Base-by-base conservation (phyloP, 2,797 vertebrate species). In the Acipenser ruthenus region DNA sequence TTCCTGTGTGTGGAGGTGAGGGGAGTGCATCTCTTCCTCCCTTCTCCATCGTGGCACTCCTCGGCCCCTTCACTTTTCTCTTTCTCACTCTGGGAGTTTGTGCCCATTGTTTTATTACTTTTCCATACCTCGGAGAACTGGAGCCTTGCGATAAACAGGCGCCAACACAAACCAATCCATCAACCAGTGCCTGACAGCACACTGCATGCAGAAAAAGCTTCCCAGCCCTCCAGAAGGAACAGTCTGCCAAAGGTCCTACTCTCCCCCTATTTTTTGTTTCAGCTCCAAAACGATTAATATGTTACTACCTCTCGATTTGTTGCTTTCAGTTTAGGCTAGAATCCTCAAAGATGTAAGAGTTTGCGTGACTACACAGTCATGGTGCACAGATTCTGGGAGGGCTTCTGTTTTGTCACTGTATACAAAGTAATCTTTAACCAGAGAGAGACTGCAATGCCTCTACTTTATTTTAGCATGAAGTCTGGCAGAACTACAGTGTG, bases 91-190 rank as follows among this genome's bases (percentile, higher is more conserved):
- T 6, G 2, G n/a, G 69, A 76, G 69, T 70, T 73, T 70, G 72
- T n/a, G 72, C 55, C 80, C 79, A 77, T 78, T n/a, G 6, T 65
- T 71, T 82, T 78, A 79, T 82, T 70, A 75, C 78, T 80, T 76
- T 80, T 78, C 79, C 75, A 74, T 83, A 83, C 73, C 79, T 82
- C 69, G 67, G 68, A 74, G 73, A 71, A 75, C 67, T 71, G 75
- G 55, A 58, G 3, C 55, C 55, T 13, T 58, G 11, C 55, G 10
- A 58, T 58, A 58, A 82, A 76, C 55, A 12, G 50, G 72, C 37
- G 84, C 88, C 85, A 88, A 88, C 82, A 74, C 65, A 72, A 81
- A 79, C 77, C 83, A 72, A 84, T 84, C 76, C 77, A 82, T 88
- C 86, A 78, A 75, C 65, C 64, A 63, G 67, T 77, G 82, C 76